Base-by-base conservation (phyloP, 2,113 vertebrate species). In the Galemys pyrenaicus region DNA sequence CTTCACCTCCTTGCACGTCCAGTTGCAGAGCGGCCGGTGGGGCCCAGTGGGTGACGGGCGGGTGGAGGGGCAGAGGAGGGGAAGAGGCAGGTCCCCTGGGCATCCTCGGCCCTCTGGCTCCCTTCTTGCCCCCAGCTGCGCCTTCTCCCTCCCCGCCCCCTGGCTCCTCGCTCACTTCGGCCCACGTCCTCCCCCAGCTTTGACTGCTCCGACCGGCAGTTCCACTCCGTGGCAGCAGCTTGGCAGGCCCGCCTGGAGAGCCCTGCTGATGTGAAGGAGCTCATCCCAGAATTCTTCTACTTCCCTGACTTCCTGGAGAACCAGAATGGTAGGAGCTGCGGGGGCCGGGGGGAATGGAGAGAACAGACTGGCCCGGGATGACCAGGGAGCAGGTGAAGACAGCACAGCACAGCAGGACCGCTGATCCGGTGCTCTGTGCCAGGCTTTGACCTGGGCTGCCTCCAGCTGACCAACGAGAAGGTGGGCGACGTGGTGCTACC, bases 271-370 rank as follows among this genome's bases (percentile, higher is more conserved):
- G 99, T 99, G 93, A 99, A 99, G 95, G 99, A 99, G 98, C 98
- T 99, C 95, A 99, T 99, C 94, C 99, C 99, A 0, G 99, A 99
- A 97, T 99, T 99, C 97, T 99, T 99, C 98, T 99, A 99, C 97
- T 99, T 99, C 96, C 99, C 99, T 0, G 99, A 99, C 96, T 99
- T 99, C 97, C 97, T 99, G 97, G 98, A 99, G 97, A 99, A 99
- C 98, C 98, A 99, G 98, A 99, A 99, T 0, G 98, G 99, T 99
- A 58, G 51, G 75, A 4, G 0, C 70, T 11, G 1, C 0, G 4
- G 46, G 68, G 28, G 30, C 7, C 3, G 0, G 2, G 0, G 3
- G 41, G 58, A 62, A 19, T 1, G 9, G 22, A 16, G 32, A 17
- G 0, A 39, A 10, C 11, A 17, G 58, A 17, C 39, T 12, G 3